Evolutionary conservation across 2,797 vertebrate species (phyloP).

Genomic region (Tinamus major): DNA sequence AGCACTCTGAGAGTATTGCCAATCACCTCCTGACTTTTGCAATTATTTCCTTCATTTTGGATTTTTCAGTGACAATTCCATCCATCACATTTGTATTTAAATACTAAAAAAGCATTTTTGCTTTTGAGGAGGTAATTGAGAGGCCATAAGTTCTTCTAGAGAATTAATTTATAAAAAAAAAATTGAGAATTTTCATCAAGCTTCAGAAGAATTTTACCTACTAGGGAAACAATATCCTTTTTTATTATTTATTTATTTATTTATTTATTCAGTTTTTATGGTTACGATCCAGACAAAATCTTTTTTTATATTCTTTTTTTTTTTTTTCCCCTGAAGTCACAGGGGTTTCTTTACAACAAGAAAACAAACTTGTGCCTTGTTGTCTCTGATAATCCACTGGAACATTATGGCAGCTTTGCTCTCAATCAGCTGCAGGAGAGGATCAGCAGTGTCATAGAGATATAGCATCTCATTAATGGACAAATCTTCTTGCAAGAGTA

Average conservation of each 20-base stretch:
- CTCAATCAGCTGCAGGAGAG: background rate
- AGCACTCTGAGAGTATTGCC: background rate
- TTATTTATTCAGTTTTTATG: background rate
- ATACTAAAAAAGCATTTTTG: background rate
- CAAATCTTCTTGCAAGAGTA: background rate
- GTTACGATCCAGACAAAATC: background rate
- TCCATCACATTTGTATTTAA: background rate
- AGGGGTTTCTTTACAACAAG: background rate
- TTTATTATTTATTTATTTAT: background rate
- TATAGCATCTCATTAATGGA: slow-evolving; percentile 12
- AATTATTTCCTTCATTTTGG: background rate
- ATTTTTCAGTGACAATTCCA: background rate
- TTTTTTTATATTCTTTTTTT: too few relatives aligned
- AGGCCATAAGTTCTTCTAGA: background rate
- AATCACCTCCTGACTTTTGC: background rate
- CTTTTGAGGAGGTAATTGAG: background rate
- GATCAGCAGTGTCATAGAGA: background rate
- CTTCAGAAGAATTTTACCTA: background rate
- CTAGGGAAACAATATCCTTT: background rate
- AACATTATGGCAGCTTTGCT: background rate
- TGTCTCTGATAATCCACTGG: background rate
- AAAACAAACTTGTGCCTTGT: background rate
- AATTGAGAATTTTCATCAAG: background rate
- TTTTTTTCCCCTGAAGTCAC: rapidly evolving
- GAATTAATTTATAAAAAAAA: background rate